A percentile compares a stretch with the other conserved stretches of the same genome.
Evolutionary conservation across 2,797 vertebrate species (phyloP).

Genomic region (Myripristis murdjan): DNA sequence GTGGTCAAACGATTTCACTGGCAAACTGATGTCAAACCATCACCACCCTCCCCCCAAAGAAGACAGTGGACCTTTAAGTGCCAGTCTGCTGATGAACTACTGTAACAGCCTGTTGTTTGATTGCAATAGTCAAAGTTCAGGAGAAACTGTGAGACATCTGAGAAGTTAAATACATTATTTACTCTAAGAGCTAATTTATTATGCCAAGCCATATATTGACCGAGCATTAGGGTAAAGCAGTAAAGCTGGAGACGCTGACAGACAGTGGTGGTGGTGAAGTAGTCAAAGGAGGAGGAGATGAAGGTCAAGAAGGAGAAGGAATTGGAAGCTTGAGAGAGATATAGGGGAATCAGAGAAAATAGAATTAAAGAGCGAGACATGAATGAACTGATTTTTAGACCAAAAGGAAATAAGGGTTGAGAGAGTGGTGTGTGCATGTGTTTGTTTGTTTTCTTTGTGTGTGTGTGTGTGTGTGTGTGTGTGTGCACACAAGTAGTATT

Average conservation of each 20-base stretch:
- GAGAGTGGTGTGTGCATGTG: conserved; percentile 18
- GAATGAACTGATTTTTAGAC: neutral
- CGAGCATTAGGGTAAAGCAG: conserved; percentile 48
- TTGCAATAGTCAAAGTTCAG: neutral
- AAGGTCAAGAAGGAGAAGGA: conserved; percentile 7
- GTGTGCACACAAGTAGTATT: neutral
- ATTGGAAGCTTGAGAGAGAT: neutral
- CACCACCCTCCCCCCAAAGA: neutral
- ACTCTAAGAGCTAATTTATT: conserved; percentile 61
- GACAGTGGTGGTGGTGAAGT: neutral
- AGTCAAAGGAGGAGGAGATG: conserved; percentile 2
- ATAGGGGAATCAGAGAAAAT: neutral
- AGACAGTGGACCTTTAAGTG: neutral
- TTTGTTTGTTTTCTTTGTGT: conserved; percentile 11
- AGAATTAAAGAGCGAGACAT: neutral
- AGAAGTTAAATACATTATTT: conserved; percentile 61
- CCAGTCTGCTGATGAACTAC: neutral
- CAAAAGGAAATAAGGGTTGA: conserved; percentile 5
- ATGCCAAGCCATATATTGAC: conserved; percentile 69
- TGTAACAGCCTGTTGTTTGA: neutral
- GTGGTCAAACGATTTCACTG: neutral
- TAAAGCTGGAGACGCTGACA: conserved; percentile 11
- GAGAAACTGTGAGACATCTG: neutral
- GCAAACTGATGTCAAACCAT: no score
- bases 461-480: conserved; percentile 8